These are phyloP conservation scores for Myotis vivesi DNA, from an alignment of 2,797 vertebrate genomes.

Conservation along the genomic window DNA sequence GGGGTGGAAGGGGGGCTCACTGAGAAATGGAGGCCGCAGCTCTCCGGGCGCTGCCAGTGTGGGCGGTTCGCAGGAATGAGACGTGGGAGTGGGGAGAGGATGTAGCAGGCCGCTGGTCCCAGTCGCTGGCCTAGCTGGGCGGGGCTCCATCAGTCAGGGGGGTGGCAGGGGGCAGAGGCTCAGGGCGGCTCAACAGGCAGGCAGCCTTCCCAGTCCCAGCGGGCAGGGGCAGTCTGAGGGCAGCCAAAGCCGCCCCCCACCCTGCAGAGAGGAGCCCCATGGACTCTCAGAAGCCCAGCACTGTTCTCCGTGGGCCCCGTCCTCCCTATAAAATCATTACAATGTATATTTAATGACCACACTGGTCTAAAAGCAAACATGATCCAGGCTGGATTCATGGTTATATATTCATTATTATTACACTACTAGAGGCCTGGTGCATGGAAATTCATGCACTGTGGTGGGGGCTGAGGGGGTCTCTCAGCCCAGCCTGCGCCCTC, in stretches of 20 bases:
- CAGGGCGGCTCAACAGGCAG: background rate
- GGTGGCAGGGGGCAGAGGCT: background rate
- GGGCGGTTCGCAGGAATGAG: background rate
- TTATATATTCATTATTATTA: background rate
- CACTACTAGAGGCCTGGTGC: too few relatives aligned
- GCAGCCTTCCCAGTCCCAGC: background rate
- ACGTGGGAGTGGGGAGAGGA: rapidly evolving
- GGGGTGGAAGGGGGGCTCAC: constrained; percentile 1
- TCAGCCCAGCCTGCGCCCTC: too few relatives aligned
- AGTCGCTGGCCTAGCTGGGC: rapidly evolving
- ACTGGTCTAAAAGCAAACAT: background rate
- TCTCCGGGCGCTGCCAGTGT: rapidly evolving
- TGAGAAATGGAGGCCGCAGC: background rate
- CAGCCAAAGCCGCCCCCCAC: rapidly evolving
- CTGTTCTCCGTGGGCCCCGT: background rate
- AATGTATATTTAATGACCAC: background rate
- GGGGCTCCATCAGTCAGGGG: background rate
- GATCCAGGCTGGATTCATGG: background rate
- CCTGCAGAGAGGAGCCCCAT: too few relatives aligned
- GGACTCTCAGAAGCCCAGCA: background rate
- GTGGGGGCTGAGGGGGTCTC: too few relatives aligned
- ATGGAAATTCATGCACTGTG: too few relatives aligned
- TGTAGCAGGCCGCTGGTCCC: background rate
- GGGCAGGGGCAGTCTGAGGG: background rate
- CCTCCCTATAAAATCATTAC: background rate